Evolutionary conservation across 2,888 invertebrate species (phyloP).

Genomic region (Lasius fuliginosus): DNA sequence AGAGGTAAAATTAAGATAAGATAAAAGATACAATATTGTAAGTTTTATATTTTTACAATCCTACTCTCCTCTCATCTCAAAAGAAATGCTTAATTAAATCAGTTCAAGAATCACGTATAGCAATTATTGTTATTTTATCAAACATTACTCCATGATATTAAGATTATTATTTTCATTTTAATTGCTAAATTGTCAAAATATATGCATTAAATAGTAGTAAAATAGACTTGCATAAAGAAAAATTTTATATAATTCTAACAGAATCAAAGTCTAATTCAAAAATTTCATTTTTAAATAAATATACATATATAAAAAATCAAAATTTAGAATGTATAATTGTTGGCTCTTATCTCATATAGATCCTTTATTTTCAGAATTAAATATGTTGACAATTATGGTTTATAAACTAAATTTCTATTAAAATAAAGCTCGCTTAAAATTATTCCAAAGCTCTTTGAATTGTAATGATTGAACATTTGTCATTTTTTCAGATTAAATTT

Average conservation of each 20-base stretch:
- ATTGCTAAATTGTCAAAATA: not conserved
- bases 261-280: not conserved
- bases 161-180: not conserved
- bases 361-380: not conserved
- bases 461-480: not conserved
- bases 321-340: not conserved
- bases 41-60: not conserved
- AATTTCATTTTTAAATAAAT: slow-evolving; percentile 7
- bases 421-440: not conserved
- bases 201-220: not conserved
- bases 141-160: not conserved
- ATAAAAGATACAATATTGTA: not conserved
- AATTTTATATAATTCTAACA: not conserved
- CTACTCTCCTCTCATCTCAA: not conserved
- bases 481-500: not conserved
- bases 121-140: not conserved
- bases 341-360: not conserved
- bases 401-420: not conserved
- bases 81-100: not conserved
- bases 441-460: not conserved
- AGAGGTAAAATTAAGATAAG: slow-evolving; percentile 10
- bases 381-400: not conserved
- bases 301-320: not conserved
- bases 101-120: not conserved
- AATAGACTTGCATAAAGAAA: not conserved